Base-by-base conservation (phyloP, 2,113 vertebrate species). In the Heterocephalus glaber region DNA sequence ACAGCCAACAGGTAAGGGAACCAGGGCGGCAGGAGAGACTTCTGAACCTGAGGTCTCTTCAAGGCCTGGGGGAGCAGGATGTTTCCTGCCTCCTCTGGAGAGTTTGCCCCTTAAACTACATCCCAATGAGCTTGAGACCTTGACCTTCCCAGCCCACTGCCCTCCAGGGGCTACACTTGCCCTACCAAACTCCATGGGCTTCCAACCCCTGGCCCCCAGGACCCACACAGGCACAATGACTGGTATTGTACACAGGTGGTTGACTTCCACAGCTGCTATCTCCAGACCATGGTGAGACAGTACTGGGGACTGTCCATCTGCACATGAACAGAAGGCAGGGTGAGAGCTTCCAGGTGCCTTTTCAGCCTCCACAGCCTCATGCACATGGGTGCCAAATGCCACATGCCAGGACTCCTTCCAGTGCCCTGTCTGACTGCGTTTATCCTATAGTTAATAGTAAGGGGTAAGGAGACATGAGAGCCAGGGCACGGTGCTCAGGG, bases 61-160 rank as follows among this genome's bases (percentile, higher is more conserved):
- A 3, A 10, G 14, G 30, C 72, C 10, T 0, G 2, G 35, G 5
- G 13, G 7, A 35, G 1, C n/a, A n/a, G n/a, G 14, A 7, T 76
- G 28, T 47, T 76, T n/a, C 22, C 47, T 54, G 47, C 74, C 60
- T 22, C 10, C 33, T 79, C 33, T 52, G 13, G 44, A 52, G 19
- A 49, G 38, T 12, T 58, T 26, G 38, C 41, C 33, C 84, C 74
- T 2, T 17, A 41, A 26, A 70, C 14, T 17, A 26, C 63, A 61
- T 52, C 6, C 16, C 38, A 61, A 26, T 0, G 2, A 81, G 76
- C 41, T 38, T 26, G 1, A 49, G 65, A 82, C 49, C 85, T 22
- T 41, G 16, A n/a, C 24, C 41, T 81, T 93, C 38, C 49, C 38
- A 38, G 61, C 2, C 22, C 41, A 49, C 20, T 10, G 22, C 52